Evolutionary conservation across 2,888 invertebrate genomes (phyloP), one percentile per base, ranked within the genome.

Genomic region (Erannis defoliaria): DNA sequence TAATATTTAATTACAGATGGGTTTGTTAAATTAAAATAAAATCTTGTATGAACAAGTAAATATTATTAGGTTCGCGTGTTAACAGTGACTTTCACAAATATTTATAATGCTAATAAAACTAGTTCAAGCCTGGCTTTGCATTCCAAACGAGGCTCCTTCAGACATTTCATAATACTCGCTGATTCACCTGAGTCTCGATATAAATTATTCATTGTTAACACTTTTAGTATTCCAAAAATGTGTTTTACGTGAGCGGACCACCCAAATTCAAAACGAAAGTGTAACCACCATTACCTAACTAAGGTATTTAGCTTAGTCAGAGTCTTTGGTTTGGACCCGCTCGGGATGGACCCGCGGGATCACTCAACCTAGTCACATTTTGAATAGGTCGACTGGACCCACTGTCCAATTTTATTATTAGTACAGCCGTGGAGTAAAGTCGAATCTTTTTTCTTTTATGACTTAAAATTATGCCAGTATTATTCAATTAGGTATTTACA

Each of bases 141-240:
- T 48, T 29, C 48, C 10, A 8, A 48, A 40, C 35, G 12, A 42
- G 43, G 10, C 54, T 42, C 21, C 38, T 46, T 35, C 35, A 43
- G 54, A 43, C 59, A 58, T 66, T 68, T 64, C 66, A 56, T 66
- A 64, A 68, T 56, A 57, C 54, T 55, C 51, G 56, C 63, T 61
- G 61, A 65, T 64, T 66, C 42, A 64, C 59, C 26, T n/a, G 42
- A 59, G 59, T 65, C 61, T 63, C 55, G 61, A 59, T 69, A 64
- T 67, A 67, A 69, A 69, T 67, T 55, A 65, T 65, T 67, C 66
- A 64, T 69, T 58, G 57, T 43, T 18, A 51, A 42, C 43, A 51
- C 54, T 54, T 54, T 60, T 49, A 60, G 49, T 49, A 60, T 60
- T 55, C 54, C 29, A 16, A 35, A 54, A 60, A 54, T 55, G 60